Conservation (phyloP, 2,113 vertebrate species). For the Gavialis gangeticus region DNA sequence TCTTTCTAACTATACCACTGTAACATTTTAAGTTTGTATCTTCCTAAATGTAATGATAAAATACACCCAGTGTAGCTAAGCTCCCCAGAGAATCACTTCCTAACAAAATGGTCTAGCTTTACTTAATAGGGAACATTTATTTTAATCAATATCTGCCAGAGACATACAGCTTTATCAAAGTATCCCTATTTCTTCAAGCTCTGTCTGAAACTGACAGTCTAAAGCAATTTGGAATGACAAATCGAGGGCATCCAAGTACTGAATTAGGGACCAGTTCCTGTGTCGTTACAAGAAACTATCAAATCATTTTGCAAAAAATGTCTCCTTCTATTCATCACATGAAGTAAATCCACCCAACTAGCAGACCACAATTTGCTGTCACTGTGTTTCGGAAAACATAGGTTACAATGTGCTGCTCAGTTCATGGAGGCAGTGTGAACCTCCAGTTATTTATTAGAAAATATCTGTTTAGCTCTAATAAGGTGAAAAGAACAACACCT, state of each 20-base stretch:
- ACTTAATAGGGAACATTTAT: not conserved
- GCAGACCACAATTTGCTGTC: not conserved
- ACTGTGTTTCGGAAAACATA: not conserved
- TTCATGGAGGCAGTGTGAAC: not conserved
- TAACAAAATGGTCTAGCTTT: not conserved
- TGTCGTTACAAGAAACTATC: not conserved
- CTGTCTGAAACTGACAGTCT: not conserved
- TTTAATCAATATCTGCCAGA: not conserved
- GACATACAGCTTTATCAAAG: not conserved
- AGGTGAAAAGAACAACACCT: not conserved
- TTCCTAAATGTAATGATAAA: not conserved
- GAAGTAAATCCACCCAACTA: rapidly evolving
- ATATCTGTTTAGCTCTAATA: not conserved
- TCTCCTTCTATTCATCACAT: not conserved
- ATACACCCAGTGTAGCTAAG: not conserved
- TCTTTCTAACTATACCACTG: not conserved
- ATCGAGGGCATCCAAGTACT: not conserved
- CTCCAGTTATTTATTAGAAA: not conserved
- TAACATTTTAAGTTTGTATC: not conserved
- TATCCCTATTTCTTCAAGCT: not conserved
- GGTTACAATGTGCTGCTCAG: not conserved
- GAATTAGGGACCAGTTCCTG: not conserved
- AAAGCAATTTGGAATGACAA: not conserved
- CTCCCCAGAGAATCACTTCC: not conserved
- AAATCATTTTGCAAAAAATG: not conserved